Evolutionary conservation across 2,888 invertebrate genomes (phyloP), one percentile per base, ranked within the genome.

Genomic region (Cataglyphis albicans): DNA sequence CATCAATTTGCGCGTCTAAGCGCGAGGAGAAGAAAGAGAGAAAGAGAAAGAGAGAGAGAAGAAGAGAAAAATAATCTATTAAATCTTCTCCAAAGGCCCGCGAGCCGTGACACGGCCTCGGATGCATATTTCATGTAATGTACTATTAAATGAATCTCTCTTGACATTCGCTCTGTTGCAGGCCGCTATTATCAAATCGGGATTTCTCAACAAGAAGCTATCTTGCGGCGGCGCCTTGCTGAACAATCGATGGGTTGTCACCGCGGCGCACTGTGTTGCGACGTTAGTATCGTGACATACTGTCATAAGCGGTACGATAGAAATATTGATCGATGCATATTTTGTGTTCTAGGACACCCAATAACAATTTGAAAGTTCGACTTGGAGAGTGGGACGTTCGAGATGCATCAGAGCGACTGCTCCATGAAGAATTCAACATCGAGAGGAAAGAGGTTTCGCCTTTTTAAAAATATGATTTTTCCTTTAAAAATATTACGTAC

Each of bases 341-440:
- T 10, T 78, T 61, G 87, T 80, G 81, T 95, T 95, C 57, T 95
- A 98, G 98, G 75, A 98, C 98, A 9, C 97, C 98, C 32, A 98
- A 98, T 93, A 97, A 97, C 70, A 98, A 98, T 92, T 96, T 99
- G 89, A 97, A 98, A 89, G 98, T 99, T 0, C 96, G 98, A 1
- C 95, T 98, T 0, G 98, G 98, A 0, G 98, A 99, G 93, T 98
- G 98, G 98, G 98, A 99, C 94, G 98, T 98, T 0, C 95, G 98
- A 0, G 98, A 97, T 75, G 96, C 97, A 25, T 97, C 97, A 18
- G 98, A 98, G 93, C 96, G 97, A 29, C 96, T 97, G 78, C 96
- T 97, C 0, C 98, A 98, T 93, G 98, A 98, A 92, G 98, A 99
- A 94, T 98, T 96, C 92, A 96, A 97, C 3, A 98, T 98, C 1